Percentiles rank a stretch among this genome's conserved stretches.
Conservation (phyloP, 2,888 invertebrate species). For the Caenorhabditis sp. region DNA sequence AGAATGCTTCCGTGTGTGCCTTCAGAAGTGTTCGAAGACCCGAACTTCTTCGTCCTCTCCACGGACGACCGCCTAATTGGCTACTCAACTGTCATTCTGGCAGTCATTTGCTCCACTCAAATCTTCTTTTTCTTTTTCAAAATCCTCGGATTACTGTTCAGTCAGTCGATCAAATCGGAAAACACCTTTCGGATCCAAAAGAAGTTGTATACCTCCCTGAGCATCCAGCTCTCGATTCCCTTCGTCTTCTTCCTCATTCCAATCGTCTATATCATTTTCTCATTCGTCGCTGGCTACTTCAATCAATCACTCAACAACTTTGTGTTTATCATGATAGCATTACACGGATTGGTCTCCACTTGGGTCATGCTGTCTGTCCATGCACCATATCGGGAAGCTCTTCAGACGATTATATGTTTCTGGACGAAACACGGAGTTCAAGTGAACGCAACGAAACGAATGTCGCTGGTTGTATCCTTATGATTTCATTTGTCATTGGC, state of each 20-base stretch:
- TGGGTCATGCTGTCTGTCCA: neutral
- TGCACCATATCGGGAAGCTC: neutral
- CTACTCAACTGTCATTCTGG: neutral
- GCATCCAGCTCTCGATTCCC: neutral
- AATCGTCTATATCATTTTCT: conserved; percentile 1
- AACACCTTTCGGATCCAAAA: neutral
- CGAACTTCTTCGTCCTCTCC: neutral
- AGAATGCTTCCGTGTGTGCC: neutral
- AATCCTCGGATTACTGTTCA: neutral
- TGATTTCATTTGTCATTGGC: neutral
- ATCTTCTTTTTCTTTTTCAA: conserved; percentile 6
- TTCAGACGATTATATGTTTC: neutral
- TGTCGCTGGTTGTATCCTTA: neutral
- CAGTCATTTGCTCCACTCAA: neutral
- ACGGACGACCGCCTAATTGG: neutral
- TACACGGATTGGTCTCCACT: neutral
- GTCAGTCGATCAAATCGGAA: neutral
- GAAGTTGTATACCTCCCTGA: conserved; percentile 1
- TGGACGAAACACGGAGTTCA: neutral
- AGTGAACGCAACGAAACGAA: neutral
- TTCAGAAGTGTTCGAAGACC: neutral
- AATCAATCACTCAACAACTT: conserved; percentile 3
- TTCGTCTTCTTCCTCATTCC: neutral
- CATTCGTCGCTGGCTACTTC: neutral
- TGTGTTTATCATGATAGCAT: neutral